These are phyloP conservation scores for Turritopsis dohrnii DNA, from an alignment of 30 jellyfish, hydroid and myxozoan species.

Conservation along the genomic window DNA sequence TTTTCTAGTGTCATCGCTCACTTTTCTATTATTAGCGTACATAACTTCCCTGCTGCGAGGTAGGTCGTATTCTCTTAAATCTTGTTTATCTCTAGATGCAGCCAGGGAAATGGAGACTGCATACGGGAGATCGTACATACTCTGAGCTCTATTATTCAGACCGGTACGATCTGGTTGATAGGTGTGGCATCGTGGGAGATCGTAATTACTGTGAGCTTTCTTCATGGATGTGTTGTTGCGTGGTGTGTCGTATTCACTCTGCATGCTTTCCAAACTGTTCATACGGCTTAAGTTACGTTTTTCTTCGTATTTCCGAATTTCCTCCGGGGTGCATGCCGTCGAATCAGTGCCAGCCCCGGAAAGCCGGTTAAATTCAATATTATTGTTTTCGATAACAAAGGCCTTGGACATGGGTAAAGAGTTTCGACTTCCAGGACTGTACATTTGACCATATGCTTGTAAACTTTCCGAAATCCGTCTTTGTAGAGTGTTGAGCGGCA, in stretches of 20 bases:
- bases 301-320: not conserved
- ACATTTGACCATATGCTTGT: conserved; percentile 6
- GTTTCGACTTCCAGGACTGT: not conserved
- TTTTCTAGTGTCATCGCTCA: not conserved
- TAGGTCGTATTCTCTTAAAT: conserved; percentile 1
- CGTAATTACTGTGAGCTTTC: not conserved
- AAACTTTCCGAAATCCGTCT: conserved; percentile 26
- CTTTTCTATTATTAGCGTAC: not conserved
- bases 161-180: not conserved
- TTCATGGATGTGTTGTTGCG: not conserved
- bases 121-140: not conserved
- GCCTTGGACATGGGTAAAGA: not conserved
- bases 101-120: not conserved
- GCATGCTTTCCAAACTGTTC: conserved; percentile 10
- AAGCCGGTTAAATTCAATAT: not conserved
- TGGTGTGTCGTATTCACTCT: conserved; percentile 19
- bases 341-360: conserved; percentile 15
- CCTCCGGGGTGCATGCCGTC: conserved; percentile 12
- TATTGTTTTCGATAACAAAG: conserved; percentile 7
- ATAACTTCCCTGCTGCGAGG: not conserved
- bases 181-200: conserved; percentile 5
- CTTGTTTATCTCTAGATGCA: not conserved
- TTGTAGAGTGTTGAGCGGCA: conserved; percentile 19
- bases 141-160: not conserved
- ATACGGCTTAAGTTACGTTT: not conserved